Evolutionary conservation across 2,888 invertebrate genomes (phyloP), one percentile per base, ranked within the genome.

Genomic region (Axea sp.): DNA sequence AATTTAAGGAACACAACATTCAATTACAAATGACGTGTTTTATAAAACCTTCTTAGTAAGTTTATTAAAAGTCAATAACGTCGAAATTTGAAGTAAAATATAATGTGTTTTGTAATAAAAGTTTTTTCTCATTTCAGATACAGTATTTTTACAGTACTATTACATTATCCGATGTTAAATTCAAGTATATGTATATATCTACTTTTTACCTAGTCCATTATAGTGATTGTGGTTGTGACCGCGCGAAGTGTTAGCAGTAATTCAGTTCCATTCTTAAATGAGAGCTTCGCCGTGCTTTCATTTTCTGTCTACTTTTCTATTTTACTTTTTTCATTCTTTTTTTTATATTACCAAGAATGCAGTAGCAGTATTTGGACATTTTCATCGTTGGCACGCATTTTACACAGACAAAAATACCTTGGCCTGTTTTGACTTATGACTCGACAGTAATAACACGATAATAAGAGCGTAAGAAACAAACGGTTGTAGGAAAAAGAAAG

Each of bases 161-260:
- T 55, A 39, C 37, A 47, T 68, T 68, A 68, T 41, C 11, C 24
- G 37, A 51, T 15, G 64, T 43, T 59, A 49, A 45, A 45, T 49
- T 49, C 31, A 30, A 47, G 45, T 45, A 28, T 55, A 62, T 45
- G 53, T 65, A 60, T 67, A 43, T 77, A 77, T 76, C 78, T 75
- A 82, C 81, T 81, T 82, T 83, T 84, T 84, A 83, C 82, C 81
- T 79, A 85, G 84, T 84, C 85, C 85, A 85, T 86, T 86, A 86
- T 82, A 84, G 82, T 83, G 84, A 86, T 86, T 86, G 86, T 84
- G 83, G 82, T 81, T 82, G 80, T 78, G 83, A 68, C 72, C 59
- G 22, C 57, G 53, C 8, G 35, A 51, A 51, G 53, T 43, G 57
- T 60, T 57, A 49, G 14, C 65, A 47, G 59, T 73, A 43, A 53